Evolutionary conservation across 2,113 vertebrate genomes (phyloP), one percentile per base, ranked within the genome.

Genomic region (Pitta sordida): DNA sequence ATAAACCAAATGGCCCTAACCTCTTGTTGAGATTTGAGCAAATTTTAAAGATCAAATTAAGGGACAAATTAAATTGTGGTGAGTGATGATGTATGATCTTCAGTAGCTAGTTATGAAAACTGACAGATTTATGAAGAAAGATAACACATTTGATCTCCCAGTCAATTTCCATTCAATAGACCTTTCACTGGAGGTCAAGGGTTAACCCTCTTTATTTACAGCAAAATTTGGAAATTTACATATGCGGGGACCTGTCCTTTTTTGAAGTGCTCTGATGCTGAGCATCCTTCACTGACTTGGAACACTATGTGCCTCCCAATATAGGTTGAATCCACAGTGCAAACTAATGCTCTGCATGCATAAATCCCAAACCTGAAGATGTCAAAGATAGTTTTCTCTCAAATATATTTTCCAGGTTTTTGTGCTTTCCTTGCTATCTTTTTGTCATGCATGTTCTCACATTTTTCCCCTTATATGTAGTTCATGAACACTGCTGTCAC

Each of bases 81-180:
- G 1, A 2, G 30, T 71, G 63, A 52, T 88, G 74, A 56, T 43
- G 3, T 87, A 19, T 46, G 46, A 59, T 70, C 29, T 58, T 44
- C 11, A 46, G 39, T 26, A 17, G 21, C 34, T 70, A 52, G 16
- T 81, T 83, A 75, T 78, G 68, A 92, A 92, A 69, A 60, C 48
- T 59, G n/a, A 26, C 51, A 83, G 56, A 63, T 85, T 86, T 90
- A 46, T 65, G 39, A n/a, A 53, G 82, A 69, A 89, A 62, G n/a
- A n/a, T 15, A 60, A 21, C 11, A 20, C 17, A 8, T 87, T 82
- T 60, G 41, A 43, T 84, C 39, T 91, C 53, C 81, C 15, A 30
- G 29, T 83, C 32, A 13, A 17, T 68, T 63, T 83, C 17, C 53
- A 32, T 52, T 85, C 9, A 36, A 11, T 36, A 62, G 51, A 43